Evolutionary conservation across 2,797 vertebrate genomes (phyloP).

Genomic region (Neosalanx taihuensis): DNA sequence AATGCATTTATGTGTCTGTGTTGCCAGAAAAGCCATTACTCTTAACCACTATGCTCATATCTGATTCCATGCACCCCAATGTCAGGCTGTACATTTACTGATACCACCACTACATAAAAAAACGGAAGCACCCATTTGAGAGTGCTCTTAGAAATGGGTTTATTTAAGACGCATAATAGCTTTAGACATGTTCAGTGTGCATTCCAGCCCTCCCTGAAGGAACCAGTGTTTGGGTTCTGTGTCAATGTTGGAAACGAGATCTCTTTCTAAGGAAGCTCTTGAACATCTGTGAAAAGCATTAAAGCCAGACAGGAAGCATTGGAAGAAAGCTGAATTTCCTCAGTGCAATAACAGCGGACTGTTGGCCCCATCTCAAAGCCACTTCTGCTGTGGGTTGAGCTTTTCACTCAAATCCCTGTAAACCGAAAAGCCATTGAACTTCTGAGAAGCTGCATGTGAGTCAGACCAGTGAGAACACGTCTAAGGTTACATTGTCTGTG

Average conservation of each 20-base stretch:
- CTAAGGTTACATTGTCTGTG: constrained; percentile 61
- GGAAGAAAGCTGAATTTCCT: constrained; percentile 45
- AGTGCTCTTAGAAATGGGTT: constrained; percentile 4
- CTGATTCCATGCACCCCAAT: too few species aligned
- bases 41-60: not conserved
- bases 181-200: constrained; percentile 28
- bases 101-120: not conserved
- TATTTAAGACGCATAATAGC: constrained; percentile 22
- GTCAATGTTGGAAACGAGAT: constrained; percentile 52
- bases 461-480: constrained; percentile 39
- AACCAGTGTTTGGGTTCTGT: constrained; percentile 31
- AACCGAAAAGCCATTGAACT: constrained; percentile 53
- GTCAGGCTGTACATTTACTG: not conserved
- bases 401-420: constrained; percentile 54
- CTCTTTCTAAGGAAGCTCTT: constrained; percentile 37
- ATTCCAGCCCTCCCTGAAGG: constrained; percentile 34
- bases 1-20: not conserved
- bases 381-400: constrained; percentile 28
- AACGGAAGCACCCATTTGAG: constrained; percentile 13
- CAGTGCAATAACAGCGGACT: constrained; percentile 48
- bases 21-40: not conserved
- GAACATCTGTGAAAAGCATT: constrained; percentile 68
- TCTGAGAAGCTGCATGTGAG: constrained; percentile 47
- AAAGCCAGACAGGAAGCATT: constrained; percentile 23
- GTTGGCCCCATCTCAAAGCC: constrained; percentile 50